Evolutionary conservation across 2,888 invertebrate species (phyloP).

Genomic region (Tryphoninae sp.): DNA sequence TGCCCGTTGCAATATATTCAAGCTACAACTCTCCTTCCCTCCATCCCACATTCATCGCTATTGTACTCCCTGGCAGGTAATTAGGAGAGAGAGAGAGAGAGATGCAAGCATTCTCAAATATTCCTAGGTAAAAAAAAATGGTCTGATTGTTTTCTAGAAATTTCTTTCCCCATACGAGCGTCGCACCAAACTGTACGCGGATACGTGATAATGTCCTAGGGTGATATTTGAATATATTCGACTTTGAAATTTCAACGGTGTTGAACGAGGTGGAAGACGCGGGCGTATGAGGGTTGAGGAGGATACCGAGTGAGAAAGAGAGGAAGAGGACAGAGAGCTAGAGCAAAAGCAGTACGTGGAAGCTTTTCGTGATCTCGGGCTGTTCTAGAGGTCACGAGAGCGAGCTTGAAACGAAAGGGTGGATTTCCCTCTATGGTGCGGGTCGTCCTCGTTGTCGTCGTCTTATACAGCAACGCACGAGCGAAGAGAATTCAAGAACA

Average conservation of each 20-base stretch:
- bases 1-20: constrained; percentile 30
- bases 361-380: constrained; percentile 49
- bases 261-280: constrained; percentile 46
- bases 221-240: constrained; percentile 58
- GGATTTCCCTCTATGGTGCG: constrained; percentile 57
- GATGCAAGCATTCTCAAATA: neutral
- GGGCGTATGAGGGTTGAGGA: constrained; percentile 8
- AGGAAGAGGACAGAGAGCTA: neutral
- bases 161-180: constrained; percentile 1
- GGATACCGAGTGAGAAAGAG: constrained; percentile 16
- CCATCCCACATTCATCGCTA: neutral
- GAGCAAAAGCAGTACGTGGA: constrained; percentile 32
- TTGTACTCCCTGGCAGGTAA: constrained; percentile 4
- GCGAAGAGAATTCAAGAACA: constrained; percentile 71
- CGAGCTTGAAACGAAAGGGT: constrained; percentile 24
- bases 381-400: constrained; percentile 61
- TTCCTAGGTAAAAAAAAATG: neutral
- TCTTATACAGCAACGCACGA: constrained; percentile 44
- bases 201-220: constrained; percentile 50
- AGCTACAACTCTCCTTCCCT: constrained; percentile 10
- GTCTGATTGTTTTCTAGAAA: neutral
- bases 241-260: constrained; percentile 56
- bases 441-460: constrained; percentile 39
- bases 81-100: constrained; percentile 20
- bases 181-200: constrained; percentile 5